Base-by-base conservation (phyloP, 2,113 vertebrate species). In the Phodopus roborovskii region DNA sequence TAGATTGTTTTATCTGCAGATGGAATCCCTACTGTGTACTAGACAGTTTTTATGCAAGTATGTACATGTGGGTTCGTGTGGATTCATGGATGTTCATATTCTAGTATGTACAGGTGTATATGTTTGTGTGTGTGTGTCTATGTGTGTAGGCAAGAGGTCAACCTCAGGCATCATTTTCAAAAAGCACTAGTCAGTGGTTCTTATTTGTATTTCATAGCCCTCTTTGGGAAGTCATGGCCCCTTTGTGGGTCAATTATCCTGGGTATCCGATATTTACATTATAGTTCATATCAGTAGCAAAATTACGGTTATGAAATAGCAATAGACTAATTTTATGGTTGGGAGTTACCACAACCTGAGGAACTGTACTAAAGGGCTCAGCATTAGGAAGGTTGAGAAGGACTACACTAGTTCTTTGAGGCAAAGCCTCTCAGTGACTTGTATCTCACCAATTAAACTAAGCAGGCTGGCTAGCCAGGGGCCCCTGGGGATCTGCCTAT, bases 11-110 rank as follows among this genome's bases (percentile, higher is more conserved):
- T 12, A 16, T 22, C 24, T 82, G 53, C 28, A 5, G 0, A 58
- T 92, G 36, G 70, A 79, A 28, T 56, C 30, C 58, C 92, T 93
- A 77, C 53, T 95, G 28, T 28, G 77, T 91, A 70, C 42, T 30
- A 22, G 78, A 42, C 7, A 33, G 12, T 8, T 64, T 16, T 24
- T 45, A 10, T 42, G 7, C 48, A 83, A 22, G 3, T 5, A 0
- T 33, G 30, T 62, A 48, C 15, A 39, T 73, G 50, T 3, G 3
- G 24, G 20, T 24, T 36, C 39, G 26, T 50, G 42, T 26, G n/a
- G 71, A 60, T 39, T 64, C 66, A 28, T 42, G 36, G 48, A 36
- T 33, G 28, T 42, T 60, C 12, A 24, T 48, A 17, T 48, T 22
- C 5, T 20, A 12, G n/a, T 75, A 5, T 28, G 24, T 58, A 17